A percentile compares a stretch with the other conserved stretches of the same genome.
These are phyloP conservation scores for Amphilophus citrinellus DNA, from an alignment of 2,113 vertebrate species.

Conservation along the genomic window DNA sequence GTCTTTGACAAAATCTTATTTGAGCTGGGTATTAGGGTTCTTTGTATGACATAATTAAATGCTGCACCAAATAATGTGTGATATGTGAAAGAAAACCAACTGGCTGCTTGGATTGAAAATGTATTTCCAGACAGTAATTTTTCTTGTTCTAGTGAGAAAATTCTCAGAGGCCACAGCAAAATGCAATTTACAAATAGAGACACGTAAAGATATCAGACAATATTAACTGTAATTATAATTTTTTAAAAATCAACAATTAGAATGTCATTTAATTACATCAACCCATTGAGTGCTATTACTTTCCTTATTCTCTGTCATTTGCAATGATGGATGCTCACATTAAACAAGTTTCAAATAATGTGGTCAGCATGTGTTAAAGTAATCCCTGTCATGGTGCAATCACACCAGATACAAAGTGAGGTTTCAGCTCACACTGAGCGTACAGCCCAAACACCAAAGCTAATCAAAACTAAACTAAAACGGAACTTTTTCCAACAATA, in stretches of 20 bases:
- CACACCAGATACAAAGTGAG: no score
- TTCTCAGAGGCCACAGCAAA: background rate
- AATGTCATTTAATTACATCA: background rate
- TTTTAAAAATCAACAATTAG: background rate
- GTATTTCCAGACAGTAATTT: background rate
- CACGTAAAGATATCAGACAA: background rate
- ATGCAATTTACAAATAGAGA: background rate
- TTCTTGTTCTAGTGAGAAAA: background rate
- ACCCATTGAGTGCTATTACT: background rate
- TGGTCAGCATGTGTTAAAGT: no score
- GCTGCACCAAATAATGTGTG: background rate
- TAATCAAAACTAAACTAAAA: no score
- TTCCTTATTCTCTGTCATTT: background rate
- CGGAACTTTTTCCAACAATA: no score
- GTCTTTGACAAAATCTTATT: background rate
- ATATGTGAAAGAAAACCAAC: background rate
- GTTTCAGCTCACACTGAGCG: no score
- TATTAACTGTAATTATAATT: background rate
- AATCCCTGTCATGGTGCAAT: background rate
- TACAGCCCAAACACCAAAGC: no score
- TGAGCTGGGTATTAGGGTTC: background rate
- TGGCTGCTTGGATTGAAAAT: fast-evolving
- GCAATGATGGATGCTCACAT: background rate
- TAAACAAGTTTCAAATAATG: background rate
- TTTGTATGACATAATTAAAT: background rate